Base-by-base conservation (phyloP, 2,113 vertebrate genomes). In the Crotalus helleri region DNA sequence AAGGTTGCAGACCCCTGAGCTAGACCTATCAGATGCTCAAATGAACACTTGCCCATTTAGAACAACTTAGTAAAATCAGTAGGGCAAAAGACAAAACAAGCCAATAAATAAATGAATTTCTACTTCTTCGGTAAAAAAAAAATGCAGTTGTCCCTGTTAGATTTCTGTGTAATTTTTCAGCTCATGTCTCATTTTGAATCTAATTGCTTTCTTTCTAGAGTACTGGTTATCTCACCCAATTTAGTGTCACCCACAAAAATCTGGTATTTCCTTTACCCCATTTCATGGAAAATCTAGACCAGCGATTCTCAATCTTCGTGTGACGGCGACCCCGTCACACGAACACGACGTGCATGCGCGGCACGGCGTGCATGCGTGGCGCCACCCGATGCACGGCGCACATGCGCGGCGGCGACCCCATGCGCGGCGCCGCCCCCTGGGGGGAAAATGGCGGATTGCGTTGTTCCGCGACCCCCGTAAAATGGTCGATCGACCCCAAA, bases 31-130 rank as follows among this genome's bases (percentile, higher is more conserved):
- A 85, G 89, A 87, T 93, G 64, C 58, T 90, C 49, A 64, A 51
- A 90, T 7, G 57, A n/a, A 86, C 69, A 58, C 88, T 53, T 91
- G 87, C 59, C 61, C 89, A 90, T 33, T 86, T 55, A 92, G 58
- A 53, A 64, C 19, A 0, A 17, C 3, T 57, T 53, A 93, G 85
- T 90, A 96, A 94, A 86, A 81, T 81, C 94, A 93, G 44, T 54
- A 91, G 24, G n/a, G 53, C 58, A 53, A 96, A 86, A 10, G 54
- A 94, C 91, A 61, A 95, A n/a, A 93, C 91, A 93, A 39, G 91
- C 95, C 85, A 3, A 88, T 33, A 64, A n/a, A n/a, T 58, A 58
- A 23, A 69, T 64, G 10, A 19, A 21, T 39, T 81, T 81, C 33
- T 21, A 39, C 5, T 81, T 61, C 17, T 81, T 81, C 19, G 21